These are phyloP conservation scores for Lacerta viridis DNA, from an alignment of 2,797 vertebrate species.

Conservation along the genomic window DNA sequence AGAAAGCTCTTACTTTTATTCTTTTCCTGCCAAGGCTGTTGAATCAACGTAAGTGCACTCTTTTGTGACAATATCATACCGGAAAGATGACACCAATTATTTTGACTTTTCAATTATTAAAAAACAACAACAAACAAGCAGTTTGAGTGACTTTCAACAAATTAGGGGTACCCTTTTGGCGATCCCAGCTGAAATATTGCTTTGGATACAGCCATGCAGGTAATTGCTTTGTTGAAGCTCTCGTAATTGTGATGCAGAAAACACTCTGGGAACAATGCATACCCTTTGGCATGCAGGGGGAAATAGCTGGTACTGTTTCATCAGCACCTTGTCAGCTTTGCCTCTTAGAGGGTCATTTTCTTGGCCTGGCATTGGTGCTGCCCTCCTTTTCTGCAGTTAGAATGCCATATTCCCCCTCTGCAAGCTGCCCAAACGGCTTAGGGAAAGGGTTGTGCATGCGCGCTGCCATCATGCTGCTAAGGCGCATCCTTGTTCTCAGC, in stretches of 20 bases:
- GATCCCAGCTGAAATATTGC: conserved; percentile 29
- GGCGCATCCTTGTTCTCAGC: not conserved
- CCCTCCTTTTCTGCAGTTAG: not conserved
- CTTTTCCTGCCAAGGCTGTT: too few relatives aligned
- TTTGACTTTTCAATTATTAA: conserved; percentile 37
- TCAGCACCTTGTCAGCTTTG: not conserved
- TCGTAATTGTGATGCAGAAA: not conserved
- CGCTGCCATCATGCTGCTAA: not conserved
- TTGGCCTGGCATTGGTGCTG: not conserved
- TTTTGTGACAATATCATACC: conserved; percentile 28
- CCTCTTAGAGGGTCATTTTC: not conserved
- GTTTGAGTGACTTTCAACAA: conserved; percentile 21
- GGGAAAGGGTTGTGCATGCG: not conserved
- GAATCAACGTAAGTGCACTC: too few relatives aligned
- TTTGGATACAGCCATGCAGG: conserved; percentile 27
- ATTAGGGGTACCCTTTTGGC: conserved; percentile 16
- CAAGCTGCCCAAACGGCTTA: not conserved
- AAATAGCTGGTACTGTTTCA: not conserved
- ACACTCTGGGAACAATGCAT: not conserved
- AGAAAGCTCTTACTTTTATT: conserved; percentile 18
- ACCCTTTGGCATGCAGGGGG: not conserved
- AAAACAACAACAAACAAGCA: conserved; percentile 19
- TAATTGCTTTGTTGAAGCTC: conserved; percentile 42
- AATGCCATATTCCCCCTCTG: not conserved
- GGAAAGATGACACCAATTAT: conserved; percentile 24